Evolutionary conservation across 1,140 invertebrate species (phyloP).

Genomic region (Gerris buenoi): DNA sequence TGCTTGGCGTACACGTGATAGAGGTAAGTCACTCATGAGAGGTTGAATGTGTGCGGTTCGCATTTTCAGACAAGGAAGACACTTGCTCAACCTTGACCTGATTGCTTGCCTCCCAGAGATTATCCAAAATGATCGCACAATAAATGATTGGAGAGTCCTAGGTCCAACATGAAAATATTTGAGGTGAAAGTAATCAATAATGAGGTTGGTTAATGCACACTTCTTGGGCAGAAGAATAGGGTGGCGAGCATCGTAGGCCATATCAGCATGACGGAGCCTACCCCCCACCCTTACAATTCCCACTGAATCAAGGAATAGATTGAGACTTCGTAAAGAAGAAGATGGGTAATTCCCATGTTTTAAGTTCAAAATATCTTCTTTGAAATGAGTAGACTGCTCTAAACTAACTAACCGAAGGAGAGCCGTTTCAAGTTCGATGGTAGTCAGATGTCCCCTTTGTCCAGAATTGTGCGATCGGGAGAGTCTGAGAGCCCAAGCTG

Average conservation of each 20-base stretch:
- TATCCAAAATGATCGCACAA: not conserved
- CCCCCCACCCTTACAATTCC: conserved; percentile 30
- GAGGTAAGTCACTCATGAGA: not conserved
- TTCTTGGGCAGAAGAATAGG: conserved; percentile 25
- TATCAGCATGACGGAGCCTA: conserved; percentile 24
- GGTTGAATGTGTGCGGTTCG: not conserved
- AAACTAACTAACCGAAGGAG: not conserved
- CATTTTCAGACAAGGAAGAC: not conserved
- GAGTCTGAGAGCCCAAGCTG: not conserved
- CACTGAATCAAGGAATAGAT: conserved; percentile 28
- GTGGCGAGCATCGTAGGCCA: conserved; percentile 21
- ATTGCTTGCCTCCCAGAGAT: not conserved
- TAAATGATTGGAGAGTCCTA: not conserved
- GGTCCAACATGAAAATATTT: conserved; percentile 22
- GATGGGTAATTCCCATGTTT: not conserved
- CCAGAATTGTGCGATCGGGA: not conserved
- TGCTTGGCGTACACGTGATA: not conserved
- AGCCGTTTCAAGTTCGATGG: not conserved
- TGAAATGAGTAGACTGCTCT: not conserved
- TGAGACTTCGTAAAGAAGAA: not conserved
- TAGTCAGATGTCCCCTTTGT: not conserved
- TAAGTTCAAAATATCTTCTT: not conserved
- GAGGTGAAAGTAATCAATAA: conserved; percentile 21
- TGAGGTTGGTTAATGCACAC: conserved; percentile 20
- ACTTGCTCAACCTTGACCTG: not conserved